These are phyloP conservation scores for Xenopus petersii DNA, from an alignment of 2,797 vertebrate genomes.

Conservation along the genomic window DNA sequence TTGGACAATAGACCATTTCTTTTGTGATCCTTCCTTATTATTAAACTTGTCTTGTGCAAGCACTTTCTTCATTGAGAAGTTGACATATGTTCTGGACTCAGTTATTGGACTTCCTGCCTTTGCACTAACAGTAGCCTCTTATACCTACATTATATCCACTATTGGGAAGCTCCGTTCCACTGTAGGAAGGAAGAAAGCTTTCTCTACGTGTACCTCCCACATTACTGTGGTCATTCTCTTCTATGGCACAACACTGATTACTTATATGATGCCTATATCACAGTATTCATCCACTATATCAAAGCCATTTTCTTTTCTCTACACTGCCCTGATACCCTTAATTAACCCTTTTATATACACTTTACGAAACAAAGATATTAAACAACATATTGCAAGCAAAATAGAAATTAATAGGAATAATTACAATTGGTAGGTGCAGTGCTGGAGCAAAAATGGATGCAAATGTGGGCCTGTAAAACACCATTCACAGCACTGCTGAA, in stretches of 20 bases:
- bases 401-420: too few relatives aligned
- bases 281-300: conserved; percentile 36
- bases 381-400: background rate
- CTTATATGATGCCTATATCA: conserved; percentile 46
- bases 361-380: background rate
- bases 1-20: conserved; percentile 53
- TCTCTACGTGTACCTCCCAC: conserved; percentile 55
- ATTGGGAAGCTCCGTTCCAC: conserved; percentile 47
- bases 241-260: conserved; percentile 42
- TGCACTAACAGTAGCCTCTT: conserved; percentile 38
- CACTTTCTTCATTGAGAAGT: conserved; percentile 41
- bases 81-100: conserved; percentile 14
- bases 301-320: conserved; percentile 44
- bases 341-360: conserved; percentile 48
- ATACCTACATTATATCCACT: conserved; percentile 40
- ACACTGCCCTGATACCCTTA: conserved; percentile 22
- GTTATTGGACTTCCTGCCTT: too few relatives aligned
- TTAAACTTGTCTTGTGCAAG: conserved; percentile 50
- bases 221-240: conserved; percentile 50
- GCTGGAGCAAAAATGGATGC: too few relatives aligned
- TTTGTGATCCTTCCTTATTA: conserved; percentile 53
- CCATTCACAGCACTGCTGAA: too few relatives aligned
- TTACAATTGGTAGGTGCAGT: too few relatives aligned
- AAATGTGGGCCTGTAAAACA: too few relatives aligned
- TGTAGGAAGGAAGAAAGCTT: conserved; percentile 51